Conservation (phyloP, 2,113 vertebrate species). For the Toxostoma redivivum region DNA sequence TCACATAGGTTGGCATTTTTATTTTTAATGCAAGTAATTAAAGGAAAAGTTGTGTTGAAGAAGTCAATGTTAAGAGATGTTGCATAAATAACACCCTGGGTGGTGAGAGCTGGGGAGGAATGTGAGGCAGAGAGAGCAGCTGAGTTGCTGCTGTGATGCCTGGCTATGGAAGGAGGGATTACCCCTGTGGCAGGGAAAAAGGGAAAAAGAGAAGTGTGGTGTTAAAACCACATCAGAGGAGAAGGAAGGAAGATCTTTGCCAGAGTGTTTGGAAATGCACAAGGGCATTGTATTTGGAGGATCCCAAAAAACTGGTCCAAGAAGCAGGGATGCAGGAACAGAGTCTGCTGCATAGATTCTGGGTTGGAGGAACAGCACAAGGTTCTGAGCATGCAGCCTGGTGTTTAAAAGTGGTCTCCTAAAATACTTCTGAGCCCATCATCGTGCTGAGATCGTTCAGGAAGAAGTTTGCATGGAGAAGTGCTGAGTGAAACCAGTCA, state of each 20-base stretch:
- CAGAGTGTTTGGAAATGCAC: neutral
- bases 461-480: neutral
- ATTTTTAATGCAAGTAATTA: slow-evolving; percentile 26
- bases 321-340: neutral
- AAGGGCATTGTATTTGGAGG: neutral
- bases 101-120: neutral
- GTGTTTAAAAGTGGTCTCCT: neutral
- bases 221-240: neutral
- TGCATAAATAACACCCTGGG: neutral
- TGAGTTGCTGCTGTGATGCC: neutral
- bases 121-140: neutral
- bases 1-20: neutral
- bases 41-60: neutral
- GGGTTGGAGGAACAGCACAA: neutral
- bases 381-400: neutral
- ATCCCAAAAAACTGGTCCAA: neutral
- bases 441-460: neutral
- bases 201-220: neutral
- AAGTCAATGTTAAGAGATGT: neutral
- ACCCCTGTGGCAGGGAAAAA: neutral
- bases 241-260: neutral
- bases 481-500: neutral
- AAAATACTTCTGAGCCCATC: neutral
- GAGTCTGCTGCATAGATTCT: neutral
- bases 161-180: neutral